Percentiles rank a stretch among this genome's conserved stretches.
These are phyloP conservation scores for Acestrorhynchus altus DNA, from an alignment of 2,797 vertebrate species.

Conservation along the genomic window DNA sequence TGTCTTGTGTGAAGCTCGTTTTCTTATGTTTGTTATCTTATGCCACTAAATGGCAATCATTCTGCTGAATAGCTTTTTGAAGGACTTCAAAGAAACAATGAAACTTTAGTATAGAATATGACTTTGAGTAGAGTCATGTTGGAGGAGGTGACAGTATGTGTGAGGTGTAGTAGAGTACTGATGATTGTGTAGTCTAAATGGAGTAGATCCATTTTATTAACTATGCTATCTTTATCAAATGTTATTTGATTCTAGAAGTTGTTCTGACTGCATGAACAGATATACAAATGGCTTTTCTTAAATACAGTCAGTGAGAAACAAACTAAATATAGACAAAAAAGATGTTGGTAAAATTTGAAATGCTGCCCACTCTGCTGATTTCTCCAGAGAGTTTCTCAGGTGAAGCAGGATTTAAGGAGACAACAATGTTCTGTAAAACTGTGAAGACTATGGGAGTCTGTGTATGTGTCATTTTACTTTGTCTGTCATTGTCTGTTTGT, in stretches of 20 bases:
- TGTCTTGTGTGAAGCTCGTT: background rate
- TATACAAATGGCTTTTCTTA: too few species aligned
- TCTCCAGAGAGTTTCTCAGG: background rate
- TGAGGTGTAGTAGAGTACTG: background rate
- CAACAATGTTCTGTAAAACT: background rate
- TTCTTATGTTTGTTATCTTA: background rate
- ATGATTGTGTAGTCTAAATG: background rate
- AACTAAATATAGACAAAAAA: too few species aligned
- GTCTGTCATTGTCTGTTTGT: slow-evolving; percentile 71
- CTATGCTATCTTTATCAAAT: too few species aligned
- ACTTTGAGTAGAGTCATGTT: background rate
- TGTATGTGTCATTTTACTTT: slow-evolving; percentile 62
- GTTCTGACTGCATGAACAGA: too few species aligned
- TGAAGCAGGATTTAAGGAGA: background rate
- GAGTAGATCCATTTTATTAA: background rate
- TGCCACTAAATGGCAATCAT: background rate
- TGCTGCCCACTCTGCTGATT: background rate
- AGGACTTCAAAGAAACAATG: background rate
- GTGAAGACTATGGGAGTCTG: background rate
- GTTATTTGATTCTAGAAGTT: too few species aligned
- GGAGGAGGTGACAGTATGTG: background rate
- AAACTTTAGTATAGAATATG: background rate
- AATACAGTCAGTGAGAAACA: too few species aligned
- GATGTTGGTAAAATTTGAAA: too few species aligned
- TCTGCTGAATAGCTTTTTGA: background rate